phyloP scores from a whole-genome alignment of 1,140 invertebrate genomes.

The Neodiprion fabricii region DNA sequence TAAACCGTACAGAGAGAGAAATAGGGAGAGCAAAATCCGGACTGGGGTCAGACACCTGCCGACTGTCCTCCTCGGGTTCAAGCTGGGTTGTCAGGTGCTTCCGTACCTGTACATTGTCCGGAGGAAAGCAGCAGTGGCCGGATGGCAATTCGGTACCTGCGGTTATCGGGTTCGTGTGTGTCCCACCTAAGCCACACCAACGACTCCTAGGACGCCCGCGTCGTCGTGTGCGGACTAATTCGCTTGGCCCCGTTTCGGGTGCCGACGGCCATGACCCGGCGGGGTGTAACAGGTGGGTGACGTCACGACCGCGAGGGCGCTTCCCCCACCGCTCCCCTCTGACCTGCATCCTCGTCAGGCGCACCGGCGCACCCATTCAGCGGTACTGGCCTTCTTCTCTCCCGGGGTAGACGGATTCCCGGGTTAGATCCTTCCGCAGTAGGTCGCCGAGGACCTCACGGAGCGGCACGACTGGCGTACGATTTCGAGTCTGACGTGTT shows the following conservation, averaged over 20 bases:
- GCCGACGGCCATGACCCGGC: conserved; percentile 5
- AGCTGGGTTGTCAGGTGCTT: not conserved
- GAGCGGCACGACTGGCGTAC: not conserved
- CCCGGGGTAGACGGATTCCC: conserved; percentile 3
- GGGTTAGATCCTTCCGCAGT: not conserved
- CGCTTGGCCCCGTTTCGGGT: conserved; percentile 15
- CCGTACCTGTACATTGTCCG: not conserved
- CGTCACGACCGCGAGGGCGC: conserved; percentile 47
- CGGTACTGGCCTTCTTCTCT: not conserved
- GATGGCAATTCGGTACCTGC: conserved; percentile 13
- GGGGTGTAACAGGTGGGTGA: conserved; percentile 58
- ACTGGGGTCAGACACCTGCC: not conserved
- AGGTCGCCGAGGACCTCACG: not conserved
- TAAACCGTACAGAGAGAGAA: not conserved
- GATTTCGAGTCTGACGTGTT: conserved; percentile 2
- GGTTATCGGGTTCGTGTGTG: not conserved
- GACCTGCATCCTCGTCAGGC: conserved; percentile 25
- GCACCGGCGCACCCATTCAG: conserved; percentile 7
- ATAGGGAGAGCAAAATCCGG: not conserved
- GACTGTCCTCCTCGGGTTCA: not conserved
- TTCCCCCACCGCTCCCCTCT: conserved; percentile 23
- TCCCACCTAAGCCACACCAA: not conserved
- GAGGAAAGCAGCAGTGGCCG: not conserved
- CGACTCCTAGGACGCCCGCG: not conserved
- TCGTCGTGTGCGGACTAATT: conserved; percentile 8